phyloP scores from a whole-genome alignment of 1,140 invertebrate genomes.

The Dolichoris vasculosae region DNA sequence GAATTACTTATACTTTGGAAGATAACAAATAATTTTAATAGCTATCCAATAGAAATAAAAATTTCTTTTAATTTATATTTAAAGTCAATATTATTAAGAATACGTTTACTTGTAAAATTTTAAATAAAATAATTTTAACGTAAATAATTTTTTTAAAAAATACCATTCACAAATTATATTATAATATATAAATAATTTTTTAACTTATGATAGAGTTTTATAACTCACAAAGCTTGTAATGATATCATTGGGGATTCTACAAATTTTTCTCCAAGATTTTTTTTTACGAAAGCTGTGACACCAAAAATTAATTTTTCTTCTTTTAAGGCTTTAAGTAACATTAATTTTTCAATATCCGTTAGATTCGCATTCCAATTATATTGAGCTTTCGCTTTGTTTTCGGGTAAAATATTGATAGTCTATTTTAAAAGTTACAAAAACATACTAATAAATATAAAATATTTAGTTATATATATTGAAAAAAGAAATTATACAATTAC shows the following conservation, averaged over 20 bases:
- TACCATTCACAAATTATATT: not conserved
- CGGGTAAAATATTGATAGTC: conserved; percentile 75
- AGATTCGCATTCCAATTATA: conserved; percentile 79
- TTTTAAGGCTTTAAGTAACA: conserved; percentile 85
- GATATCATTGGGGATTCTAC: conserved; percentile 83
- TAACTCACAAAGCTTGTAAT: conserved; percentile 80
- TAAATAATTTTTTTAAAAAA: conserved; percentile 22
- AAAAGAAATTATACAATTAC: conserved; percentile 65
- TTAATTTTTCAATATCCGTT: conserved; percentile 85
- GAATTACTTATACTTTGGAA: too few relatives aligned
- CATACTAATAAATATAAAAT: not conserved
- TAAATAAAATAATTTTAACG: not conserved
- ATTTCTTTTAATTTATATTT: too few relatives aligned
- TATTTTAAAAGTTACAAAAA: conserved; percentile 53
- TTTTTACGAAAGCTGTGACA: conserved; percentile 85
- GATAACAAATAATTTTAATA: too few relatives aligned
- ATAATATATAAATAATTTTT: too few relatives aligned
- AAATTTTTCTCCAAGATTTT: conserved; percentile 84
- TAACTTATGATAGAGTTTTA: conserved; percentile 46
- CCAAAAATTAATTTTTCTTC: conserved; percentile 89
- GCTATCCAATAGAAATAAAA: too few relatives aligned
- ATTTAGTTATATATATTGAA: not conserved
- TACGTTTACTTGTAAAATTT: too few relatives aligned
- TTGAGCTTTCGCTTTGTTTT: conserved; percentile 67
- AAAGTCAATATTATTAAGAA: too few relatives aligned